Evolutionary conservation across 2,113 vertebrate species (phyloP).

Genomic region (Pachycephala philippinensis): DNA sequence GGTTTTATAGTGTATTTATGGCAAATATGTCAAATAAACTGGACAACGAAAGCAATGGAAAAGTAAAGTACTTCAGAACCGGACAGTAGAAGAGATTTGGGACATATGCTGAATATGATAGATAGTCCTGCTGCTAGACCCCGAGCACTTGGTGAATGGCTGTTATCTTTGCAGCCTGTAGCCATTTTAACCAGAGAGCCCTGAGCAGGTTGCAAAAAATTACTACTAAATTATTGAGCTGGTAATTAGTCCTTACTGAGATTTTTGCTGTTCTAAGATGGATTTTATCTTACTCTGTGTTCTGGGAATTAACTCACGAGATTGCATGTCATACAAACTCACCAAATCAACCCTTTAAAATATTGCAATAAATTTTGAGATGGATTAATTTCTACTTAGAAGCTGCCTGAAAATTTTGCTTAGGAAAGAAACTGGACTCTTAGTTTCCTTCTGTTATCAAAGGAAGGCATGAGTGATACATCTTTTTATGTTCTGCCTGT

Average conservation of each 20-base stretch:
- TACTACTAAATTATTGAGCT: background rate
- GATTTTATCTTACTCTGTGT: background rate
- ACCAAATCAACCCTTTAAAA: background rate
- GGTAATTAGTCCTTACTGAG: background rate
- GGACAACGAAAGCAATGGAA: background rate
- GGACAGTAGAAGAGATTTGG: background rate
- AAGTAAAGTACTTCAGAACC: background rate
- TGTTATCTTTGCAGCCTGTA: background rate
- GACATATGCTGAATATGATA: background rate
- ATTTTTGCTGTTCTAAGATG: background rate
- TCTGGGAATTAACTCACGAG: background rate
- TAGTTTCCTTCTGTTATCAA: background rate
- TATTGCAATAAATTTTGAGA: background rate
- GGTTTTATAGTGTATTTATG: background rate
- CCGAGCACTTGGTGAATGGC: background rate
- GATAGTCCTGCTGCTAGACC: background rate
- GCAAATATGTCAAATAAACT: background rate
- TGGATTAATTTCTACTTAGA: background rate
- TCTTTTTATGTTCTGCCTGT: background rate
- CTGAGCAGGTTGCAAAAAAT: background rate
- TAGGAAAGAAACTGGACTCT: background rate
- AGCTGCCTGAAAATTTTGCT: background rate
- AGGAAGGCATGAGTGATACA: background rate
- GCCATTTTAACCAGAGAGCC: background rate
- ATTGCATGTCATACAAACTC: background rate